These are phyloP conservation scores for Podotricha telesiphe DNA, from an alignment of 2,888 invertebrate genomes.

Conservation along the genomic window DNA sequence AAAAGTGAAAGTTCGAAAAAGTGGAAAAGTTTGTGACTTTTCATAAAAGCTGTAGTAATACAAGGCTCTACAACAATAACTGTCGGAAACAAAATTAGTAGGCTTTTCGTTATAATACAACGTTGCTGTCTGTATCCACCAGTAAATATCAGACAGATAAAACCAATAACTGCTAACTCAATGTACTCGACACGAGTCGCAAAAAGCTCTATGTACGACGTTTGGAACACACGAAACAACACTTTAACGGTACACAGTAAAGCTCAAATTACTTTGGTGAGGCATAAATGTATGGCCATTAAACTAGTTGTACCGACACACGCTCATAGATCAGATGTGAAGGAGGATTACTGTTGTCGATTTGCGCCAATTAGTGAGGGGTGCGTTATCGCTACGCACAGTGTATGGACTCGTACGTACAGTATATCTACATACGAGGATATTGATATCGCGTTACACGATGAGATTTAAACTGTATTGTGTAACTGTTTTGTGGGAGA, in stretches of 20 bases:
- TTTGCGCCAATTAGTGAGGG: slow-evolving; percentile 43
- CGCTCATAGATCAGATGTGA: slow-evolving; percentile 34
- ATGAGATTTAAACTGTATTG: slow-evolving; percentile 25
- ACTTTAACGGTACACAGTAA: background rate
- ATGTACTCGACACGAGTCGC: slow-evolving; percentile 17
- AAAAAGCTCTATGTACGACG: background rate
- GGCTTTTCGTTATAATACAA: slow-evolving; percentile 14
- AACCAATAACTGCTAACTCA: slow-evolving; percentile 40
- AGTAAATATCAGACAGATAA: slow-evolving; percentile 36
- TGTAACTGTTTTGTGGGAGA: slow-evolving; percentile 4
- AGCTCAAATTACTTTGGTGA: slow-evolving; percentile 1
- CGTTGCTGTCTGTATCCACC: slow-evolving; percentile 4
- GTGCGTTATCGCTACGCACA: slow-evolving; percentile 28
- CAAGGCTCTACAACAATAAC: slow-evolving; percentile 1
- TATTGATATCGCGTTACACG: slow-evolving; percentile 24
- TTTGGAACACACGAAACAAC: background rate
- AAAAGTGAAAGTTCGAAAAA: no score
- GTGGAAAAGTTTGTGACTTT: no score
- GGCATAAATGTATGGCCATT: background rate
- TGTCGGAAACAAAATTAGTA: slow-evolving; percentile 28
- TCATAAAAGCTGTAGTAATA: background rate
- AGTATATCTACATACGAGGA: background rate
- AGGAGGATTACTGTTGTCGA: slow-evolving; percentile 36
- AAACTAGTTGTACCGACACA: slow-evolving; percentile 21
- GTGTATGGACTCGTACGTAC: background rate